Base-by-base conservation (phyloP, 37 sponge, comb jelly and placozoan species). In the Amphimedon queenslandica region DNA sequence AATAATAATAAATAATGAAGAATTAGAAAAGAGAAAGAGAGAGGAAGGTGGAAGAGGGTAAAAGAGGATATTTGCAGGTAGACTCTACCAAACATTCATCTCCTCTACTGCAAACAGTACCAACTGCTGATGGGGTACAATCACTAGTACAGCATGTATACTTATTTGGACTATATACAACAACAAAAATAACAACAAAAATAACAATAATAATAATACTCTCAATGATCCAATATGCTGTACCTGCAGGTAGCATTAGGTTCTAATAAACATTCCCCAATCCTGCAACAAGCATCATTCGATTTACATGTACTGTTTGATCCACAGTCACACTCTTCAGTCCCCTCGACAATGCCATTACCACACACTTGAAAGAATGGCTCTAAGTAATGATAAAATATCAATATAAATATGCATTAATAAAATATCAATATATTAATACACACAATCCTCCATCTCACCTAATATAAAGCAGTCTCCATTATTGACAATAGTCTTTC, bases 271-370 rank as follows among this genome's bases (percentile, higher is more conserved):
- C 89, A 88, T 60, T 88, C 82, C 20, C 72, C 76, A 11, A 79
- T 75, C 1, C 5, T 30, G 58, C 89, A 88, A 74, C 89, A 88
- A 3, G 80, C 71, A 51, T 88, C 89, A 0, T 33, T 73, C 11
- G 0, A 33, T 32, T 13, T 3, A 35, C 89, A 88, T 25, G 58
- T 34, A 20, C 67, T 61, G 31, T 58, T 60, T 1, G 70, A 63
- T 0, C 89, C 89, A 58, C 89, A 88, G 36, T 88, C 89, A 63
- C 89, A 88, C 73, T 82, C 84, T 36, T 86, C 82, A 1, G 21
- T 77, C 1, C 55, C 73, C 69, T 91, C 87, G 1, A 86, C 65
- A 1, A 91, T 58, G 1, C 92, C 92, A 71, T 91, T 91, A 36
- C 92, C 92, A 79, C 92, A 91, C 70, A 66, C 80, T 10, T 69